Base-by-base conservation (phyloP, 2,797 vertebrate genomes). In the Gymnodraco acuticeps region DNA sequence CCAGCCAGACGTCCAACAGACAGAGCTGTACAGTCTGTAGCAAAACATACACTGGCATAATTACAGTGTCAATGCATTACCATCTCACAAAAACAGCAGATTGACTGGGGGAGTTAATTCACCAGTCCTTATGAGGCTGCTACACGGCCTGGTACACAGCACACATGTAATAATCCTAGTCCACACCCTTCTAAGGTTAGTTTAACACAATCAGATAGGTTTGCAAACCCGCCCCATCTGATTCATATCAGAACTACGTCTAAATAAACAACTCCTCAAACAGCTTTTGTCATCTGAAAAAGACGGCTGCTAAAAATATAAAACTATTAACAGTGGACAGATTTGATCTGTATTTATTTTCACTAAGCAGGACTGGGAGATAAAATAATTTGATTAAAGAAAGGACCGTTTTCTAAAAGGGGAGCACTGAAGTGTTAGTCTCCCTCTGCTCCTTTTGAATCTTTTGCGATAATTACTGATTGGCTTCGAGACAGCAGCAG, bases 401-500 rank as follows among this genome's bases (percentile, higher is more conserved):
- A 75, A 77, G 12, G 31, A 74, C 61, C 20, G 52, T 80, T 78
- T 42, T 66, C 41, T 31, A 73, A 75, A 80, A 52, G 17, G 3
- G 43, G 20, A 64, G 56, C 20, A 13, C 61, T 56, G 46, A 66
- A 70, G 62, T 23, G 58, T 58, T n/a, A 31, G 60, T 10, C 59
- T 60, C 20, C 73, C 48, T 43, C 66, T 59, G 56, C 81, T 82
- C 48, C 43, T 42, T 73, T 55, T 48, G 59, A 81, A 78, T 86
- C 77, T 78, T 67, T 52, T 31, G 45, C 52, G 82, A 80, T 88
- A 78, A 86, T 82, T 87, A 75, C 72, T 70, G 73, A 90, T 89
- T 84, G 86, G 77, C 78, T 69, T 19, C 31, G 63, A 85, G 78
- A 81, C 75, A 33, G 41, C 56, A 47, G 80, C 61, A 64, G 65